Conservation (phyloP, 2,888 invertebrate genomes). For the Volucella zonaria region DNA sequence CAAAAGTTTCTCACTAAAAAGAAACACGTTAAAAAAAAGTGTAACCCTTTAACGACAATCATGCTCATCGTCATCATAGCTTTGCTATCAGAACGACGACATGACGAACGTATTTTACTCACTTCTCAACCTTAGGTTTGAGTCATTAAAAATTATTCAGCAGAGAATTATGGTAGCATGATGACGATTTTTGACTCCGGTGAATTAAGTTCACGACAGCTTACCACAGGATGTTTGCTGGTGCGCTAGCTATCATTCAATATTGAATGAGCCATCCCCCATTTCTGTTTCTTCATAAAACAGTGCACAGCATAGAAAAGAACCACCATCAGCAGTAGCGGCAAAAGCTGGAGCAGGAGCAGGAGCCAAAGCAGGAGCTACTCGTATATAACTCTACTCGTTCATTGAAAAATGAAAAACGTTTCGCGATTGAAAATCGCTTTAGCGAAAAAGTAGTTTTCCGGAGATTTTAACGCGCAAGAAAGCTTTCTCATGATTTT, state of each 20-base stretch:
- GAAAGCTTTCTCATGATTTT: slow-evolving; percentile 45
- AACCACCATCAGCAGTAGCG: neutral
- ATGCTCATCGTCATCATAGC: slow-evolving; percentile 55
- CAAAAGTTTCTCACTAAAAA: slow-evolving; percentile 61
- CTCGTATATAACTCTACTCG: too few species aligned
- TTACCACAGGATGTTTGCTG: slow-evolving; percentile 57
- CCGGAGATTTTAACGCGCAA: slow-evolving; percentile 46
- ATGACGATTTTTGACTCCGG: slow-evolving; percentile 70
- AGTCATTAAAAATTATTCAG: slow-evolving; percentile 74
- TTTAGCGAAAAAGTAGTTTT: slow-evolving; percentile 70
- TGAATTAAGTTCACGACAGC: slow-evolving; percentile 69
- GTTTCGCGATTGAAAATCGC: slow-evolving; percentile 64
- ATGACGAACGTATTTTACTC: slow-evolving; percentile 42
- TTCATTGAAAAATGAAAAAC: slow-evolving; percentile 31
- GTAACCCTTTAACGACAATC: slow-evolving; percentile 54
- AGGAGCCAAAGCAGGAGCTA: neutral
- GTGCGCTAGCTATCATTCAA: slow-evolving; percentile 63
- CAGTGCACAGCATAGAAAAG: neutral
- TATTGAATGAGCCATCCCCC: slow-evolving; percentile 47
- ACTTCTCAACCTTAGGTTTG: slow-evolving; percentile 53
- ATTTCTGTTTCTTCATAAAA: neutral
- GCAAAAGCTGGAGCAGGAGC: neutral
- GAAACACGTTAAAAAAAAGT: slow-evolving; percentile 25
- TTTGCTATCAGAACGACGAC: slow-evolving; percentile 35
- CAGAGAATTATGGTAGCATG: slow-evolving; percentile 73